Evolutionary conservation across 2,888 invertebrate genomes (phyloP), one percentile per base, ranked within the genome.

Genomic region (Aporophyla nigra): DNA sequence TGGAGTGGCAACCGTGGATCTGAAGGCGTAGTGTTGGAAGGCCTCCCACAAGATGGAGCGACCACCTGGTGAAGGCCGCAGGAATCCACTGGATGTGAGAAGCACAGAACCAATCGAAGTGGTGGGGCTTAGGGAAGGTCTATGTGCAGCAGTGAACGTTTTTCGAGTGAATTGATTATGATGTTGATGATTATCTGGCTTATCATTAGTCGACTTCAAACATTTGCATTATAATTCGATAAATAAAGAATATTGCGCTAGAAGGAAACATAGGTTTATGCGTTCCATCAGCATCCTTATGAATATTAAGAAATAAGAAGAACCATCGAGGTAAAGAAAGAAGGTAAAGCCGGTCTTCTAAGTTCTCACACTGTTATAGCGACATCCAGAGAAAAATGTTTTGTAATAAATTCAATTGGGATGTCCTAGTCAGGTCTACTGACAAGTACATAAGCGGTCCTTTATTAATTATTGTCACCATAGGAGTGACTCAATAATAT

Each of bases 401-500:
- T 62, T 1, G 4, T 16, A 62, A 24, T 16, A 5, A 19, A 24
- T 19, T 14, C 2, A 9, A n/a, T 66, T 51, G 9, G 5, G 9
- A 21, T 27, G 21, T 49, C 7, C 49, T 24, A 27, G 16, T 58
- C 58, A 58, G 58, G 16, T 58, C 16, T 58, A 7, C 27, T 27
- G 16, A 58, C 27, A 33, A 3, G 33, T 33, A 9, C 27, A 27
- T 19, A 33, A 33, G 3, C 16, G n/a, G 24, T 43, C 24, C 5
- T 43, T 24, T 24, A 56, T 54, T 54, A 63, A 51, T 53, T 40
- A 69, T 80, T 5, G 71, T 59, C 56, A 46, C 63, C 56, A 33
- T 56, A 68, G 40, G 4, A 27, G 43, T 75, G 40, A 75, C 67
- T 68, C 75, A 71, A 69, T 82, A 62, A 66, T 78, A 83, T 69